phyloP scores from a whole-genome alignment of 2,113 vertebrate species.

The Gulo gulo region DNA sequence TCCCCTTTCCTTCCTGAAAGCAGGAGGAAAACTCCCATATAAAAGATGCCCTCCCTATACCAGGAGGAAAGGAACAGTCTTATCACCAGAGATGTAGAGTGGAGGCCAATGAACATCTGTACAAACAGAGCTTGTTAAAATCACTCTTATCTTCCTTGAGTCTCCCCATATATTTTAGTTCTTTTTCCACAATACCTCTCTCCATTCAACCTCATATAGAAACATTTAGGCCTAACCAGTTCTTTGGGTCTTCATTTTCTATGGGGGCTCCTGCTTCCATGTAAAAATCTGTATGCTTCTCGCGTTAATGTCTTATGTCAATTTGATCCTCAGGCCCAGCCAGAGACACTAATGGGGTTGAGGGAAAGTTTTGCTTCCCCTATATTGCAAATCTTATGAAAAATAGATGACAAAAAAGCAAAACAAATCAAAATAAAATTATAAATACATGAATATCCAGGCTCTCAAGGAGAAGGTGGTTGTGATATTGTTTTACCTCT shows the following conservation, averaged over 20 bases:
- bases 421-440: neutral
- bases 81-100: neutral
- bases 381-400: neutral
- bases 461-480: neutral
- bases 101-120: neutral
- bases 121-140: neutral
- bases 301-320: neutral
- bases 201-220: neutral
- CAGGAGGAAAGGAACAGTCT: neutral
- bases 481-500: neutral
- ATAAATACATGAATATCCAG: neutral
- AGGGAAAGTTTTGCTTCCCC: neutral
- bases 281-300: neutral
- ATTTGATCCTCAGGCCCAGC: neutral
- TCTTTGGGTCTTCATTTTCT: neutral
- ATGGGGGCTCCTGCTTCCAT: neutral
- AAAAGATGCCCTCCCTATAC: neutral
- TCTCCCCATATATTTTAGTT: neutral
- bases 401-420: neutral
- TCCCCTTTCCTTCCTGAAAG: neutral
- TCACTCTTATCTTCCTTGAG: neutral
- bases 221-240: too few species aligned
- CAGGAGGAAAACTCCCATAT: neutral
- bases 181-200: neutral
- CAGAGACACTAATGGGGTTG: neutral